phyloP scores from a whole-genome alignment of 2,113 vertebrate species.

The Cottus gobio region DNA sequence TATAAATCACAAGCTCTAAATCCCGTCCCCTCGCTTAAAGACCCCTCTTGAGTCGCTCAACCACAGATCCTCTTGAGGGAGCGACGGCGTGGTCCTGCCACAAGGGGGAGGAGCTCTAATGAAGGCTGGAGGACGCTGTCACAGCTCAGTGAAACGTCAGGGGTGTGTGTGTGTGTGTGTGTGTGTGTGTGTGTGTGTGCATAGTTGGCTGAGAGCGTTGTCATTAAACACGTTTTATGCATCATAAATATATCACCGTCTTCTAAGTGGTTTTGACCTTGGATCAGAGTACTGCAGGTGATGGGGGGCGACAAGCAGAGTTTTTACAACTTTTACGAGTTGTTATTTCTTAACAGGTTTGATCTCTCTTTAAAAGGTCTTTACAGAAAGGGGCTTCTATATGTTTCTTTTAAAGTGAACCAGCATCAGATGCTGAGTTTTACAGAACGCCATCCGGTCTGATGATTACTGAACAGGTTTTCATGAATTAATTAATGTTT shows the following conservation, averaged over 20 bases:
- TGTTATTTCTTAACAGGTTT: conserved; percentile 6
- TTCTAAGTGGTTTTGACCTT: conserved; percentile 73
- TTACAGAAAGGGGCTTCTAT: not conserved
- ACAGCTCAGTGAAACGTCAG: no score
- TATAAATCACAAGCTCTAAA: conserved; percentile 55
- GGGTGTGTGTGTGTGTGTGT: not conserved
- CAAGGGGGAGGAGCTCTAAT: no score
- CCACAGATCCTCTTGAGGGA: not conserved
- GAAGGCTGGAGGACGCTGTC: conserved; percentile 36
- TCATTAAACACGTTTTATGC: conserved; percentile 51
- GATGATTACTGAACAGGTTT: conserved; percentile 4
- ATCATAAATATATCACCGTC: conserved; percentile 69
- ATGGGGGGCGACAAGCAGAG: not conserved
- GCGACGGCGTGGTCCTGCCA: no score
- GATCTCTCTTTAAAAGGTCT: conserved; percentile 25
- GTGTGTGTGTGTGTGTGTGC: no score
- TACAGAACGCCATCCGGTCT: not conserved
- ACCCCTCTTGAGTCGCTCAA: conserved; percentile 24
- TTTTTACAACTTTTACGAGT: conserved; percentile 40
- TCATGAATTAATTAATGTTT: conserved; percentile 9
- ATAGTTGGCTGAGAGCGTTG: conserved; percentile 20
- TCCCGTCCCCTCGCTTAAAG: not conserved
- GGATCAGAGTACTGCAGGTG: conserved; percentile 50
- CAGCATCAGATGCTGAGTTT: not conserved
- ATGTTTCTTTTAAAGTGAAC: conserved; percentile 1